A percentile compares a stretch with the other conserved stretches of the same genome.
Conservation (phyloP, 2,888 invertebrate genomes). For the Deilephila elpenor region DNA sequence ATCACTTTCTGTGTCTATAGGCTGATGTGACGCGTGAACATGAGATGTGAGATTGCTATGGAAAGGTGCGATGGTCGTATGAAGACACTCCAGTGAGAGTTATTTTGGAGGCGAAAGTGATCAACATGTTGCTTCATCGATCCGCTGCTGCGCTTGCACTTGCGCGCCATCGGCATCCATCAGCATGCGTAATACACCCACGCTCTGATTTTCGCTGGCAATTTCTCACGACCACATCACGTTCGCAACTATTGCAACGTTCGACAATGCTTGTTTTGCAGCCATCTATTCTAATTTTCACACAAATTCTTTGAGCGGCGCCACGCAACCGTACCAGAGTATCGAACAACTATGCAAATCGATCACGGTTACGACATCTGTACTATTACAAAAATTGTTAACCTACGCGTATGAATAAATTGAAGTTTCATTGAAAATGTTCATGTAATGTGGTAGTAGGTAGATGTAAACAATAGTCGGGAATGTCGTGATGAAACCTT, state of each 20-base stretch:
- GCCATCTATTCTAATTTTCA: constrained; percentile 63
- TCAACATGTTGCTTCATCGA: constrained; percentile 73
- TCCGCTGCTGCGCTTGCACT: constrained; percentile 54
- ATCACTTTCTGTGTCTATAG: neutral
- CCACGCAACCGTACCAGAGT: constrained; percentile 54
- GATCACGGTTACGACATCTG: constrained; percentile 55
- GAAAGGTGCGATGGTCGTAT: neutral
- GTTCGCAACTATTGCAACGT: constrained; percentile 61
- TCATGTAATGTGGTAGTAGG: constrained; percentile 47
- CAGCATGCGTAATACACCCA: constrained; percentile 75
- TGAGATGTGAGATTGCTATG: neutral
- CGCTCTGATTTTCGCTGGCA: constrained; percentile 74
- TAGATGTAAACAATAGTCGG: constrained; percentile 49
- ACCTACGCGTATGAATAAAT: constrained; percentile 47
- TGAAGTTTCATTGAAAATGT: constrained; percentile 50
- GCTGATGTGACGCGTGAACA: neutral
- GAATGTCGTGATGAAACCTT: constrained; percentile 67
- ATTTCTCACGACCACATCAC: constrained; percentile 76
- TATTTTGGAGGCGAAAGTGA: constrained; percentile 69
- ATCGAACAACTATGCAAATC: constrained; percentile 66
- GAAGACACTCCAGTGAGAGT: constrained; percentile 49
- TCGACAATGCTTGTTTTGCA: constrained; percentile 64
- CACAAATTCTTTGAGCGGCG: constrained; percentile 61
- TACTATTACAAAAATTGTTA: constrained; percentile 46
- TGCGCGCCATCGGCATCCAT: constrained; percentile 61